Base-by-base conservation (phyloP, 2,888 invertebrate species). In the Eristalis tenax region DNA sequence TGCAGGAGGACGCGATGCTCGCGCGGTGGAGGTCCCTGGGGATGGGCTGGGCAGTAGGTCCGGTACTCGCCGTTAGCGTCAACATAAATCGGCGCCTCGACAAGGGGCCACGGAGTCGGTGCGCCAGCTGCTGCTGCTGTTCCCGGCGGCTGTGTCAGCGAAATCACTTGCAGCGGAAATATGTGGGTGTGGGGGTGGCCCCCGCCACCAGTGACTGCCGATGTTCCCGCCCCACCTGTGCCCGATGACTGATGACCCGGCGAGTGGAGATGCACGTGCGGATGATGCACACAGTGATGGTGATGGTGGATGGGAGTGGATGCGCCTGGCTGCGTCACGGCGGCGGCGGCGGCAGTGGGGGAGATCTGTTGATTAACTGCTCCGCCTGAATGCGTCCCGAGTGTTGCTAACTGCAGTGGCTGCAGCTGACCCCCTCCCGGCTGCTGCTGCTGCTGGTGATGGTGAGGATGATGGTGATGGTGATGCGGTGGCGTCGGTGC, bases 1-100 rank as follows among this genome's bases (percentile, higher is more conserved):
- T 96, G 96, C 90, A 96, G 95, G 90, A 96, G 94, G 89, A 96
- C 96, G 83, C 96, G 95, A 91, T 96, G 95, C 90, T 95, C 95
- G 95, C 95, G 87, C 73, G 92, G 91, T 84, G 91, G 91, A 73
- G 93, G 92, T 85, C 90, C 90, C 89, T 90, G 90, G 80, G 91
- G 90, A 91, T 93, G 93, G 83, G 93, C 92, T 81, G 92, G 92
- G 90, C 94, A 93, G 90, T 91, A 93, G 89, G 93, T 94, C 87
- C 92, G 93, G 81, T 94, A 94, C 89, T 94, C 94, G 89, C 95
- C 95, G 88, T 94, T 94, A 73, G 94, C 94, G 71, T 95, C 95
- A 90, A 95, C 94, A 91, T 94, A 94, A 91, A 95, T 94, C 83
- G 94, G 94, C 56, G 94, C 94, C 85, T 94, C 94, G 82, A 93